Base-by-base conservation (phyloP, 2,888 invertebrate species). In the Cheilosia variabilis region DNA sequence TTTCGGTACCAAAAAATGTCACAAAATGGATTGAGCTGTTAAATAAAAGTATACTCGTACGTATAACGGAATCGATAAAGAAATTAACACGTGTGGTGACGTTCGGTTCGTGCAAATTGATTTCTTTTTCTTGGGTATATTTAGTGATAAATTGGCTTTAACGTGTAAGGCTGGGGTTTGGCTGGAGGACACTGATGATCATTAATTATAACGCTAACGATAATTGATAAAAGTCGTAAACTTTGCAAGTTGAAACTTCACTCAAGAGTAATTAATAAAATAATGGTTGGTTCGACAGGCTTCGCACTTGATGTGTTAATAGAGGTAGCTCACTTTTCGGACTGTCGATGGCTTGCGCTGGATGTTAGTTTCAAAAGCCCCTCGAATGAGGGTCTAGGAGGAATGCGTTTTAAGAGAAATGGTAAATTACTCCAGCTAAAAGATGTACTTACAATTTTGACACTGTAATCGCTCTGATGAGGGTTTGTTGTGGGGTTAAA, bases 171-270 rank as follows among this genome's bases (percentile, higher is more conserved):
- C 9, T 31, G 34, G 17, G n/a, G 22, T 34, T 13, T 6, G 22
- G 6, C 17, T 31, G 17, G n/a, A 31, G 31, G 31, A 37, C 10
- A 37, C 37, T 37, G 15, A 27, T 34, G n/a, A 34, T 55, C 55
- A 55, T 55, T 55, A 55, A 55, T 55, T 55, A 55, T 31, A 7
- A 31, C n/a, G 17, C 9, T 31, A 55, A 55, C 22, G 52, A 43
- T 66, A 43, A 43, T 66, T 66, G 53, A 55, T 66, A 66, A 55
- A 17, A 53, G 66, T 66, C 66, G 53, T 53, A 24, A 43, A 66
- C 17, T 52, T 27, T 53, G 52, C 7, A 31, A 31, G 9, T 27
- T 22, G 58, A 31, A 31, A 31, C 31, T 31, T 37, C 41, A 58
- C 19, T 6, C 1, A 50, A 47, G 27, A 27, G 50, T 63, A 50